These are phyloP conservation scores for Fistularia commersonii DNA, from an alignment of 2,797 vertebrate species.

Conservation along the genomic window DNA sequence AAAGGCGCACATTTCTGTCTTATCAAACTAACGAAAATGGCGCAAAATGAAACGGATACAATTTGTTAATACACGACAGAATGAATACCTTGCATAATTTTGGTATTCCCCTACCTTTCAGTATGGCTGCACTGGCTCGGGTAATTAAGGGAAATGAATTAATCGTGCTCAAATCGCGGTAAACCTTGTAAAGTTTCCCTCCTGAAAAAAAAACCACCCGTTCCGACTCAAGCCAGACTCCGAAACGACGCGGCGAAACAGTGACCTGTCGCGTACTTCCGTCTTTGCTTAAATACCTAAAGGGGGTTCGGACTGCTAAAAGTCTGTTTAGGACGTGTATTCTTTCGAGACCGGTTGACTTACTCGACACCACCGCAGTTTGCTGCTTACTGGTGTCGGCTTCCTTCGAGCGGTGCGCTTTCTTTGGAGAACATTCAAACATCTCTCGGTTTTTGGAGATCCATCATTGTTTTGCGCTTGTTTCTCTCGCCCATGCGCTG, in stretches of 20 bases:
- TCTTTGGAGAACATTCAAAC: no score
- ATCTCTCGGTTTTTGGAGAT: no score
- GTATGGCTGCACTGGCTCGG: slow-evolving; percentile 56
- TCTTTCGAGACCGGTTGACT: no score
- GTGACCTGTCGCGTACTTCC: slow-evolving; percentile 50
- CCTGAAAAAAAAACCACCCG: slow-evolving; percentile 83
- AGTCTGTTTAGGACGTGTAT: background rate
- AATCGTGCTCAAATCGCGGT: slow-evolving; percentile 73
- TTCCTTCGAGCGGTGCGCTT: no score
- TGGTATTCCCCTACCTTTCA: slow-evolving; percentile 60
- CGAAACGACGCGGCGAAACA: slow-evolving; percentile 21
- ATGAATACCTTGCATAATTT: background rate
- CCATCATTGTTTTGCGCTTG: slow-evolving; percentile 4
- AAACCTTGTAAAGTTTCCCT: slow-evolving; percentile 84
- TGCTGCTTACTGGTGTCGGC: no score
- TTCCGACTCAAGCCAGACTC: slow-evolving; percentile 71
- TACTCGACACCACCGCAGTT: no score
- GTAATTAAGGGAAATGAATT: slow-evolving; percentile 57
- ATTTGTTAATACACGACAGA: slow-evolving; percentile 52
- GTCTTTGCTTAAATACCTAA: slow-evolving; percentile 49
- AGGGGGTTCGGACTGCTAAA: background rate
- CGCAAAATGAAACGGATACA: slow-evolving; percentile 67
- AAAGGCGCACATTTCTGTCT: slow-evolving; percentile 76
- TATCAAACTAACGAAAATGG: slow-evolving; percentile 76
- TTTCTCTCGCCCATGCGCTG: background rate